These are phyloP conservation scores for Liodrosophila aerea DNA, from an alignment of 2,888 invertebrate species.

Conservation along the genomic window DNA sequence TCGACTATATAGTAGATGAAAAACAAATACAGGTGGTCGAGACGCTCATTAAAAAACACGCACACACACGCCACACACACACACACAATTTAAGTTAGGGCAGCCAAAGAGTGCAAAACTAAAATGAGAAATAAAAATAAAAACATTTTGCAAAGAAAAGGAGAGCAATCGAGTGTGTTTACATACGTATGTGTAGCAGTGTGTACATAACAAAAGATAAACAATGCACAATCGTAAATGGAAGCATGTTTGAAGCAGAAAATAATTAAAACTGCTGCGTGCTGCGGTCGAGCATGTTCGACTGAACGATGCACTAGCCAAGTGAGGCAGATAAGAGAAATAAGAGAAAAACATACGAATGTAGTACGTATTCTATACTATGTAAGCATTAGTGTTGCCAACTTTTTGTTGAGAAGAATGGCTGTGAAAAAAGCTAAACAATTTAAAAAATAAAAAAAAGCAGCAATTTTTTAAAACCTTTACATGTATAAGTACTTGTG, in stretches of 20 bases:
- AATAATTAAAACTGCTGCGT: not conserved
- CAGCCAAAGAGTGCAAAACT: constrained; percentile 4
- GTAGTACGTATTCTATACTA: too few species aligned
- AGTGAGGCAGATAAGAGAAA: too few species aligned
- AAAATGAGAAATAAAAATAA: not conserved
- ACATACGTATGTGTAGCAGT: not conserved
- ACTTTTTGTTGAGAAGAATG: too few species aligned
- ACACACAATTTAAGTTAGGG: not conserved
- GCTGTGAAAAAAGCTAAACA: too few species aligned
- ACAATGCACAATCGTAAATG: constrained; percentile 23
- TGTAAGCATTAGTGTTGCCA: too few species aligned
- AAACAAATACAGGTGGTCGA: constrained; percentile 53
- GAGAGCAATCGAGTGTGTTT: not conserved
- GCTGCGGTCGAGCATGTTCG: not conserved
- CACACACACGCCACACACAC: not conserved
- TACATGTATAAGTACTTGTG: too few species aligned
- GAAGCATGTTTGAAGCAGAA: constrained; percentile 2
- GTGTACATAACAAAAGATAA: constrained; percentile 17
- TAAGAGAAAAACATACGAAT: too few species aligned
- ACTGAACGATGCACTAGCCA: too few species aligned
- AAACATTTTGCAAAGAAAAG: too few species aligned
- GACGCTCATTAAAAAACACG: constrained; percentile 5
- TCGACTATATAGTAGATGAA: constrained; percentile 30
- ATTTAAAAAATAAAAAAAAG: too few species aligned
- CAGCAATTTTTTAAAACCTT: too few species aligned